Evolutionary conservation across 2,888 invertebrate genomes (phyloP).

Genomic region (Ophion ellenae): DNA sequence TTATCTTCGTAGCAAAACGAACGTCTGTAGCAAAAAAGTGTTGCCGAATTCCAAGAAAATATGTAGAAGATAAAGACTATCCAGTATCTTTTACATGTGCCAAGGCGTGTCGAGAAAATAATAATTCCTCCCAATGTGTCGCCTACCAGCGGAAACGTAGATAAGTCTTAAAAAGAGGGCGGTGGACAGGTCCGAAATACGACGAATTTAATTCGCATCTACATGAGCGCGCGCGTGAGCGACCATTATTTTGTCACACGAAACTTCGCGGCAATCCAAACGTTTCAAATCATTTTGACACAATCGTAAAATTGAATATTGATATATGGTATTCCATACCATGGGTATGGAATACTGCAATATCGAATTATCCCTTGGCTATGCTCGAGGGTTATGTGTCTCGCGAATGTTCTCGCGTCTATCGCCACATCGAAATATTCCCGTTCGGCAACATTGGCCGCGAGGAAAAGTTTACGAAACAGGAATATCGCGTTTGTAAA

Average conservation of each 20-base stretch:
- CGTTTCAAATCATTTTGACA: neutral
- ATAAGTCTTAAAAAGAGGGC: neutral
- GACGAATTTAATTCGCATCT: neutral
- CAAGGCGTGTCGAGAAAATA: neutral
- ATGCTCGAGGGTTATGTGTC: no score
- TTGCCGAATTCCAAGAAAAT: neutral
- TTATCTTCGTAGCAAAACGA: neutral
- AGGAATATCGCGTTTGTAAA: constrained; percentile 12
- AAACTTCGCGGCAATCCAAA: neutral
- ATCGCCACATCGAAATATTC: neutral
- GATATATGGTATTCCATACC: no score
- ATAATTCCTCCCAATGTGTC: neutral
- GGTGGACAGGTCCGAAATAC: neutral
- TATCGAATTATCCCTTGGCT: neutral
- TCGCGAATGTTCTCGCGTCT: no score
- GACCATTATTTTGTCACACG: neutral
- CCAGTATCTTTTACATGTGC: neutral
- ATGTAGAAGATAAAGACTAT: neutral
- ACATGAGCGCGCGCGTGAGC: neutral
- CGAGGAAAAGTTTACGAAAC: constrained; percentile 26
- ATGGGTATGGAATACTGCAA: no score
- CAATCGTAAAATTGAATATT: neutral
- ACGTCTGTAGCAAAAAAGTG: neutral
- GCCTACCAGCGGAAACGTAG: no score
- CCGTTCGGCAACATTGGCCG: neutral